Percentiles rank a stretch among this genome's conserved stretches.
Evolutionary conservation across 1,140 invertebrate species (phyloP).

Genomic region (Drosophila rhopaloa): DNA sequence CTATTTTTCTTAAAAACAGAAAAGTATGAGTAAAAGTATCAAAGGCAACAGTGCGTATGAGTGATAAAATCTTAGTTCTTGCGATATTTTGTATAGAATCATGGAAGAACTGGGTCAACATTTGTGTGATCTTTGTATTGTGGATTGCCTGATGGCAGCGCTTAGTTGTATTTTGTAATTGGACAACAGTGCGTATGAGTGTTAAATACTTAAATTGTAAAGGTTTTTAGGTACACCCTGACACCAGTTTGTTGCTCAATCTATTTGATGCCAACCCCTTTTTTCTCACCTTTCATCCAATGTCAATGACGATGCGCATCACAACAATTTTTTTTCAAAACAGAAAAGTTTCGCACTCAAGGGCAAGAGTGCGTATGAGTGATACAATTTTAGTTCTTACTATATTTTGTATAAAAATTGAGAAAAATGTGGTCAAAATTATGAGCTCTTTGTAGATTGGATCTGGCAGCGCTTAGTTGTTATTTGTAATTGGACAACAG

Average conservation of each 20-base stretch:
- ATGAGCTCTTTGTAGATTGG: no score
- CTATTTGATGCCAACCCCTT: background rate
- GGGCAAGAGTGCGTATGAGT: background rate
- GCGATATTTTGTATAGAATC: no score
- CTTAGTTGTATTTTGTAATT: no score
- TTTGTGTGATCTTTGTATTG: background rate
- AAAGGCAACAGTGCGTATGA: no score
- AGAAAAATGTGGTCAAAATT: no score
- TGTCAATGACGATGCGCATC: constrained; percentile 78
- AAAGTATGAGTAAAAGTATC: no score
- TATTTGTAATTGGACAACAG: background rate
- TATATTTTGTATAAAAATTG: background rate
- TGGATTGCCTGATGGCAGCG: background rate
- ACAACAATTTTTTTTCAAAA: constrained; percentile 6
- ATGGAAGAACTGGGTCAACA: no score
- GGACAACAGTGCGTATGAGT: no score
- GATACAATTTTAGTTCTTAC: background rate
- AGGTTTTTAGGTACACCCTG: background rate
- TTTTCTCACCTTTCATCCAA: constrained; percentile 76
- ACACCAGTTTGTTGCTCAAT: no score
- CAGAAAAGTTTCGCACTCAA: background rate
- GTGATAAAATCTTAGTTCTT: no score
- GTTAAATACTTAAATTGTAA: background rate
- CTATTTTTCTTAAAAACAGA: no score
- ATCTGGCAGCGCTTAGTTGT: background rate